Conservation (phyloP, 2,888 invertebrate species). For the Loripinus fragilis region DNA sequence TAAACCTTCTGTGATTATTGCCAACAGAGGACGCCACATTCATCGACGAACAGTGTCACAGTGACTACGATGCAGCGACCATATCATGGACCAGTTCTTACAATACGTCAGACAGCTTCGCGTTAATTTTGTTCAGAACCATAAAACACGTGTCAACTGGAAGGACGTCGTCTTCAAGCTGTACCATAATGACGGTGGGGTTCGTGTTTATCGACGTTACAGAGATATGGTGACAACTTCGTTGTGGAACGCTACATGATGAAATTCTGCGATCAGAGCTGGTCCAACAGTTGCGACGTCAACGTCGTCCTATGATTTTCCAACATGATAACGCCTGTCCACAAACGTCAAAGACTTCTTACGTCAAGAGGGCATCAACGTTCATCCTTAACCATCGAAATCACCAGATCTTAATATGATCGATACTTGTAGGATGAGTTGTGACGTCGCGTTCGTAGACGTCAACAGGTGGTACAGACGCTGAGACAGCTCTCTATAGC, state of each 20-base stretch:
- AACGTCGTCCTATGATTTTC: no score
- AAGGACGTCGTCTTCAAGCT: conserved; percentile 19
- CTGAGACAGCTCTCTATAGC: no score
- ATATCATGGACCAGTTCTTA: conserved; percentile 1
- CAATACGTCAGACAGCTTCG: not conserved
- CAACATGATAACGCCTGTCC: no score
- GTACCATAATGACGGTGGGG: not conserved
- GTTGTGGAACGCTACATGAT: not conserved
- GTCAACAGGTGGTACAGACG: no score
- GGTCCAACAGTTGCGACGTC: not conserved
- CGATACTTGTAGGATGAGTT: not conserved
- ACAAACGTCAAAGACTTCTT: conserved; percentile 1
- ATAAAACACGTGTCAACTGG: not conserved
- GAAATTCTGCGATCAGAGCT: conserved; percentile 10
- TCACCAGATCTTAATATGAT: no score
- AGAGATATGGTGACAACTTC: not conserved
- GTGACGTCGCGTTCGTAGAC: no score
- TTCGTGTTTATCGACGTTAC: not conserved
- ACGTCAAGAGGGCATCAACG: conserved; percentile 7
- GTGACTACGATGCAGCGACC: not conserved
- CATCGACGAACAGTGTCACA: not conserved
- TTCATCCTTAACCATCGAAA: not conserved
- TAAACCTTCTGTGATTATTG: no score
- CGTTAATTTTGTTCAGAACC: not conserved
- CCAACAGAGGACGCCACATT: not conserved